Evolutionary conservation across 2,113 vertebrate genomes (phyloP), one percentile per base, ranked within the genome.

Genomic region (Hydrolagus affinis): DNA sequence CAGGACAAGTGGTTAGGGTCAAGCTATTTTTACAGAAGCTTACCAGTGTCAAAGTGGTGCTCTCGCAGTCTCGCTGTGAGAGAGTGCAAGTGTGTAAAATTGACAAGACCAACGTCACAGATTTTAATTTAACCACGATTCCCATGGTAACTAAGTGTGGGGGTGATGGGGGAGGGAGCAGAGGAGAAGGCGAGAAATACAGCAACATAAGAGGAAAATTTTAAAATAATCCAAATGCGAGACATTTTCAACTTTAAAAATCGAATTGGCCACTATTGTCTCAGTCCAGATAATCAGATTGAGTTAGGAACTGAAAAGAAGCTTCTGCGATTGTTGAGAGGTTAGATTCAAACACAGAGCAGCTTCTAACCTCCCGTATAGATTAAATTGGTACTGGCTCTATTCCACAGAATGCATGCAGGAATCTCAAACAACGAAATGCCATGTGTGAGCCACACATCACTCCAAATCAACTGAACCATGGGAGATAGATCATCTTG

Each of bases 241-340:
- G 11, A 21, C 60, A 78, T 66, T 80, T 60, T 66, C 44, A 83
- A 25, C 78, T 83, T 83, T 83, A 64, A 21, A 21, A 32, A 66
- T 44, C 6, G 17, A 25, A 32, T 21, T 83, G 15, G 17, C 60
- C 32, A 44, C 78, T 66, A 25, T 19, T 17, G 12, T 15, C 4
- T 66, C 6, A 6, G 62, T 32, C 32, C 62, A 30, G 25, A 28
- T 28, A 10, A 10, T 15, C 60, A 68, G 62, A 83, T 66, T 44
- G 28, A 17, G 28, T 83, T 19, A 32, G 60, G 56, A 80, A 80
- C 23, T 80, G 62, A 78, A 83, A 32, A 4, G 17, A 62, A 66
- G 25, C 23, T 64, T n/a, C 62, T 64, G 19, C 17, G 32, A 32
- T 21, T 32, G 30, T 44, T 44, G 44, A 44, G 44, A 44, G 44